Percentiles rank a stretch among this genome's conserved stretches.
phyloP scores from a whole-genome alignment of 1,140 invertebrate species.

The Pentalonia nigronervosa region DNA sequence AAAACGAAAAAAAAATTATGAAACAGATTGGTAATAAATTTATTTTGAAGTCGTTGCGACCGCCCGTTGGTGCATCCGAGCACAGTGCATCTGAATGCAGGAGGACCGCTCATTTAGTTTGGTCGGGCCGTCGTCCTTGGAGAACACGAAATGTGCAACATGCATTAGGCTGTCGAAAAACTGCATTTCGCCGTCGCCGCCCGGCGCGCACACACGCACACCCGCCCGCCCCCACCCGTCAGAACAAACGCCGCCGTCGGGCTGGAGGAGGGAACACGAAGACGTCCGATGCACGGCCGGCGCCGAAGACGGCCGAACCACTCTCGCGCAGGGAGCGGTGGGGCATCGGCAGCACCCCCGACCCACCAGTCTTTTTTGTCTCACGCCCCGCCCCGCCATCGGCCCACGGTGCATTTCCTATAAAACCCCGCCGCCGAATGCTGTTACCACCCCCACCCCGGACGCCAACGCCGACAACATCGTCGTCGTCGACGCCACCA shows the following conservation, averaged over 20 bases:
- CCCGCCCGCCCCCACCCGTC: slow-evolving; percentile 19
- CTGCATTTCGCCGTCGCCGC: slow-evolving; percentile 57
- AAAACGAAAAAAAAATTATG: background rate
- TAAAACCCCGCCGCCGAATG: background rate
- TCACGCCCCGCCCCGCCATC: slow-evolving; percentile 50
- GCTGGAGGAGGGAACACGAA: slow-evolving; percentile 33
- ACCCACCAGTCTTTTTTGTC: slow-evolving; percentile 41
- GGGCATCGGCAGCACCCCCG: slow-evolving; percentile 31
- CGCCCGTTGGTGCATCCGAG: slow-evolving; percentile 57
- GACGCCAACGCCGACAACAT: background rate
- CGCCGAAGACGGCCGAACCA: slow-evolving; percentile 56
- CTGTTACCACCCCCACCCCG: background rate
- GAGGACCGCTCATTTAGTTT: slow-evolving; percentile 58
- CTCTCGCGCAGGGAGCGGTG: background rate
- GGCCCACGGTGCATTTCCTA: slow-evolving; percentile 53
- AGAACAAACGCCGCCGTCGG: background rate
- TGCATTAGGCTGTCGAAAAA: slow-evolving; percentile 58
- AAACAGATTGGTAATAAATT: slow-evolving; percentile 27
- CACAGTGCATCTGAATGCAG: slow-evolving; percentile 58
- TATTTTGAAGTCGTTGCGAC: slow-evolving; percentile 45
- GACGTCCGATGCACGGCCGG: slow-evolving; percentile 53
- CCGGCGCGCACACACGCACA: slow-evolving; percentile 47
- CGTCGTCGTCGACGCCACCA: background rate
- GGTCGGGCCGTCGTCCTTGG: slow-evolving; percentile 57
- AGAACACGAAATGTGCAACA: slow-evolving; percentile 58